Percentiles rank a stretch among this genome's conserved stretches.
phyloP scores from a whole-genome alignment of 2,797 vertebrate genomes.

The Hippopotamyrus pictus region DNA sequence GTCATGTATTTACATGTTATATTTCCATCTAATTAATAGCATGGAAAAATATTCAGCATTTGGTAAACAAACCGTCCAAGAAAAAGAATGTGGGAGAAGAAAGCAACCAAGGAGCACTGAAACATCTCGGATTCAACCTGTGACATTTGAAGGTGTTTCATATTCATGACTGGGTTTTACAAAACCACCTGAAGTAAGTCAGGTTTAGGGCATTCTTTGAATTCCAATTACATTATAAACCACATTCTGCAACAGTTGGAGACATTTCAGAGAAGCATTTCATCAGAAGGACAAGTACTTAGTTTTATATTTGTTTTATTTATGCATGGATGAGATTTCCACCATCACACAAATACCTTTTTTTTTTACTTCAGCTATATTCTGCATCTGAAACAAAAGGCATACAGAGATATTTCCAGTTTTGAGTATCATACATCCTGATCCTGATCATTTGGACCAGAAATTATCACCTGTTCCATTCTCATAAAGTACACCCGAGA shows the following conservation, averaged over 20 bases:
- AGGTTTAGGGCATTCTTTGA: background rate
- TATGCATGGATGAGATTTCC: constrained; percentile 1
- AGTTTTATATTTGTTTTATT: background rate
- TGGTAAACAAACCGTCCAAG: background rate
- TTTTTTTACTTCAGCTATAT: background rate
- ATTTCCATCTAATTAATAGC: background rate
- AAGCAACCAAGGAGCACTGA: background rate
- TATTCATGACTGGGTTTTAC: background rate
- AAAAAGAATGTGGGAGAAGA: background rate
- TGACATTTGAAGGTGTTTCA: background rate
- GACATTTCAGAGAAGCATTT: background rate
- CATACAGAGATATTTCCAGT: constrained; percentile 14
- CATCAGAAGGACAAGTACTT: background rate
- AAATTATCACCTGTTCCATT: background rate
- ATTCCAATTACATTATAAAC: background rate
- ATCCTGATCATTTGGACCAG: background rate
- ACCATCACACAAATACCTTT: background rate
- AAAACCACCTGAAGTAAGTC: background rate
- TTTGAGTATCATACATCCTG: background rate
- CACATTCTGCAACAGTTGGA: background rate
- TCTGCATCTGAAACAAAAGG: constrained; percentile 3
- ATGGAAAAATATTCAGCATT: background rate
- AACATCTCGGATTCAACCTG: background rate
- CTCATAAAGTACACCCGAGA: background rate
- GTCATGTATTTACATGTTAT: background rate